Evolutionary conservation across 2,113 vertebrate species (phyloP).

Genomic region (Accipiter virgatus): DNA sequence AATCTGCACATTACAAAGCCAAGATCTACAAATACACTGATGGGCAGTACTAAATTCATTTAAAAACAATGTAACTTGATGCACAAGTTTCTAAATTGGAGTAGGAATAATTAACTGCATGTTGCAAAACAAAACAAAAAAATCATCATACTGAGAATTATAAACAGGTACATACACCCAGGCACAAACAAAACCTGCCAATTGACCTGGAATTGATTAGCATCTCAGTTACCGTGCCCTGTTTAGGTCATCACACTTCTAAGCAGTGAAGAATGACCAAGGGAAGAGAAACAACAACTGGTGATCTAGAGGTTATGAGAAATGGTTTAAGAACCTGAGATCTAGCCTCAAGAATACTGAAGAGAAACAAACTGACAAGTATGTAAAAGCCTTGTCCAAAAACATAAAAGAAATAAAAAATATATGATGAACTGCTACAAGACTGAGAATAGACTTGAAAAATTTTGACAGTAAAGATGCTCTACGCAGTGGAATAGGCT

Average conservation of each 20-base stretch:
- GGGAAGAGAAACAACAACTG: fast-evolving
- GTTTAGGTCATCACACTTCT: fast-evolving
- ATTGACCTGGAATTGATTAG: fast-evolving
- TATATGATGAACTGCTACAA: background rate
- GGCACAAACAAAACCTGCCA: background rate
- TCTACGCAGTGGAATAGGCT: background rate
- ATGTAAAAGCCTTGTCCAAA: background rate
- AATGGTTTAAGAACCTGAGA: background rate
- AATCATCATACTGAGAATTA: background rate
- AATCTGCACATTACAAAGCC: background rate
- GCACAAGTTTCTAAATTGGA: background rate
- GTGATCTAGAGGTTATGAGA: background rate
- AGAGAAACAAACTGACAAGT: background rate
- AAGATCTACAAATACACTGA: background rate
- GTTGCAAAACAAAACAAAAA: background rate
- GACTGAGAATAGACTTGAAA: background rate
- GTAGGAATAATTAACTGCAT: background rate
- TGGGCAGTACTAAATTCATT: background rate
- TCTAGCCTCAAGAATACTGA: background rate
- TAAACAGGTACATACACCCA: fast-evolving
- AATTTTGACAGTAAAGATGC: background rate
- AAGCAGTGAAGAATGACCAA: background rate
- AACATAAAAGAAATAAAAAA: background rate
- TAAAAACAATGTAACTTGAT: background rate
- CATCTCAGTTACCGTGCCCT: background rate